Conservation (phyloP, 2,797 vertebrate species). For the Cercopithecus hamlyni region DNA sequence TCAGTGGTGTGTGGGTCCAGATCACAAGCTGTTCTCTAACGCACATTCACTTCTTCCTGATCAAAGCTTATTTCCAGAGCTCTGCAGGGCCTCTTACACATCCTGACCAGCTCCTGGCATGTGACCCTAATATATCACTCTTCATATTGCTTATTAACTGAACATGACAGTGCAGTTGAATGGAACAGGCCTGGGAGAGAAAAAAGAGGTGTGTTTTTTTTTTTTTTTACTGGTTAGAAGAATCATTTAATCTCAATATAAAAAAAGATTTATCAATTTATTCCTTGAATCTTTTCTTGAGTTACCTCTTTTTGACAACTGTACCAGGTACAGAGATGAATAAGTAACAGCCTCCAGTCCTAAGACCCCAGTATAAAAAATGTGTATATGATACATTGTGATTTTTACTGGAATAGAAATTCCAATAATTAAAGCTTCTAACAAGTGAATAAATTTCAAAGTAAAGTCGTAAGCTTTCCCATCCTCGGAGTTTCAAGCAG, state of each 20-base stretch:
- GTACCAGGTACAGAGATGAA: neutral
- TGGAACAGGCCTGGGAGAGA: neutral
- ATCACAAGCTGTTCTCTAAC: neutral
- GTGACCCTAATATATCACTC: slow-evolving; percentile 33
- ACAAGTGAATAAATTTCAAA: neutral
- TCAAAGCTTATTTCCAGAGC: neutral
- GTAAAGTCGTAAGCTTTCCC: neutral
- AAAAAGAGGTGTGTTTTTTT: too few species aligned
- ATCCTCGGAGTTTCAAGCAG: neutral
- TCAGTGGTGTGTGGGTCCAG: neutral
- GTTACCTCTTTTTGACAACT: neutral
- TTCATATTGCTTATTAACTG: slow-evolving; percentile 32
- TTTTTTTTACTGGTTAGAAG: neutral
- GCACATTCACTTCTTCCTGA: neutral
- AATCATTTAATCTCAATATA: slow-evolving; percentile 22
- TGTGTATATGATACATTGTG: neutral
- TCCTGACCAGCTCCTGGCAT: neutral
- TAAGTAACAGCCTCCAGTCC: neutral
- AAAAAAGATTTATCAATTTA: slow-evolving; percentile 4
- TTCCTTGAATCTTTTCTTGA: slow-evolving; percentile 2
- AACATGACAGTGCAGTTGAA: neutral
- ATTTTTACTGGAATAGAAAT: neutral
- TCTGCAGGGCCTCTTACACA: neutral
- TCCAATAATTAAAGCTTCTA: neutral
- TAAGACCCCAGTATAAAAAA: neutral